Conservation (phyloP, 2,888 invertebrate genomes). For the Drosophila paranaensis region DNA sequence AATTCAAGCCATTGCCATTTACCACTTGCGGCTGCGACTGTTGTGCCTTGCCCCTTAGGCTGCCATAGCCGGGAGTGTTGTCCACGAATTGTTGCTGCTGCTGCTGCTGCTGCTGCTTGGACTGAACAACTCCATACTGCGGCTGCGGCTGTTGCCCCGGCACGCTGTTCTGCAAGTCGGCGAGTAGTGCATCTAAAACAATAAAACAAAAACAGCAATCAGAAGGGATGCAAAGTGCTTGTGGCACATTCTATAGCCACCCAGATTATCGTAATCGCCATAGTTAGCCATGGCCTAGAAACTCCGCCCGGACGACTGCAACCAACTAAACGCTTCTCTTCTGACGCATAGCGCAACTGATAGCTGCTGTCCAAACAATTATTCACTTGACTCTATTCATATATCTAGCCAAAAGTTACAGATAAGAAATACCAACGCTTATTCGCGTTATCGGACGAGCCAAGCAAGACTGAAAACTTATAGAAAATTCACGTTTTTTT, state of each 20-base stretch:
- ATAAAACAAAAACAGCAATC: not conserved
- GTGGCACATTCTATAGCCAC: conserved; percentile 50
- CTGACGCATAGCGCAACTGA: conserved; percentile 65
- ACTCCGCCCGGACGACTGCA: conserved; percentile 12
- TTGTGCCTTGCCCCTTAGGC: conserved; percentile 89
- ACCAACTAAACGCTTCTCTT: conserved; percentile 28
- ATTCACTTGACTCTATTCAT: conserved; percentile 15
- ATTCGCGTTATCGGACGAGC: conserved; percentile 22
- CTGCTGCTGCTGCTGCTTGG: conserved; percentile 49
- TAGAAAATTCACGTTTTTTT: conserved; percentile 8
- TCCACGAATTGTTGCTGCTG: conserved; percentile 78
- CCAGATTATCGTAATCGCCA: conserved; percentile 83
- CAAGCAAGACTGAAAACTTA: conserved; percentile 14
- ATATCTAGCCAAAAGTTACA: conserved; percentile 40
- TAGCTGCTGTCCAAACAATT: conserved; percentile 47
- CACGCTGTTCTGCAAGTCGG: conserved; percentile 97
- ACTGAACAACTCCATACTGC: conserved; percentile 7
- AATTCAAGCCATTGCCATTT: conserved; percentile 79
- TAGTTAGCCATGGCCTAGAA: conserved; percentile 71
- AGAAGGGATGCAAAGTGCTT: not conserved
- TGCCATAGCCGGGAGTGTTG: conserved; percentile 88
- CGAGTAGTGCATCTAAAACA: conserved; percentile 94
- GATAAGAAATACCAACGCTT: conserved; percentile 59
- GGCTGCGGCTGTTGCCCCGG: conserved; percentile 86
- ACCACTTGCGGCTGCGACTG: conserved; percentile 87